Percentiles rank a stretch among this genome's conserved stretches.
phyloP scores from a whole-genome alignment of 2,888 invertebrate species.

The Ormyrus pomaceus region DNA sequence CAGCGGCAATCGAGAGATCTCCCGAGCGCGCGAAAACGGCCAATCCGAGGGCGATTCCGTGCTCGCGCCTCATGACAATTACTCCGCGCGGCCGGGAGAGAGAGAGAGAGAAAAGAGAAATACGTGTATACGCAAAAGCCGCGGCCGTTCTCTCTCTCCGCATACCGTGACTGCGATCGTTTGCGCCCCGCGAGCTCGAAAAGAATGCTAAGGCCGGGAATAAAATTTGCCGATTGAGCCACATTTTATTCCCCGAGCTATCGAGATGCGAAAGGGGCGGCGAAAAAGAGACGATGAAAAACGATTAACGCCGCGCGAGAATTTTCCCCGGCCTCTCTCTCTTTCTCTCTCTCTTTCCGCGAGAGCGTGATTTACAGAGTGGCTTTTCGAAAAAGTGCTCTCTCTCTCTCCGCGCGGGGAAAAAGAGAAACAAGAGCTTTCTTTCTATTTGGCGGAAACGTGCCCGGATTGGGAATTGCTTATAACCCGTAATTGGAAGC shows the following conservation, averaged over 20 bases:
- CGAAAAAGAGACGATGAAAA: constrained; percentile 10
- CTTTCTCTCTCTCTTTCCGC: too few species aligned
- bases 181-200: background rate
- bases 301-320: background rate
- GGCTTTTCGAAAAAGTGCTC: too few species aligned
- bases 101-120: background rate
- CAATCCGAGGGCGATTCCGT: constrained; percentile 9
- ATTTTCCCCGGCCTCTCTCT: too few species aligned
- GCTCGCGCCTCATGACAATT: constrained; percentile 13
- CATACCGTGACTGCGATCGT: constrained; percentile 1
- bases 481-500: background rate
- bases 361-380: too few species aligned
- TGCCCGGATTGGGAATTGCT: too few species aligned
- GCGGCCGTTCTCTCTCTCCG: background rate
- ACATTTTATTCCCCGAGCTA: constrained; percentile 1
- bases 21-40: background rate
- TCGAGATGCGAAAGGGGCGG: background rate
- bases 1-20: background rate
- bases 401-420: too few species aligned
- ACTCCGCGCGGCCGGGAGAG: background rate
- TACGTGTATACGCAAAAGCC: background rate
- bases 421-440: too few species aligned
- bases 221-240: constrained; percentile 25
- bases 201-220: constrained; percentile 13
- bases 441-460: too few species aligned